Evolutionary conservation across 2,888 invertebrate genomes (phyloP).

Genomic region (Ceriagrion tenellum): DNA sequence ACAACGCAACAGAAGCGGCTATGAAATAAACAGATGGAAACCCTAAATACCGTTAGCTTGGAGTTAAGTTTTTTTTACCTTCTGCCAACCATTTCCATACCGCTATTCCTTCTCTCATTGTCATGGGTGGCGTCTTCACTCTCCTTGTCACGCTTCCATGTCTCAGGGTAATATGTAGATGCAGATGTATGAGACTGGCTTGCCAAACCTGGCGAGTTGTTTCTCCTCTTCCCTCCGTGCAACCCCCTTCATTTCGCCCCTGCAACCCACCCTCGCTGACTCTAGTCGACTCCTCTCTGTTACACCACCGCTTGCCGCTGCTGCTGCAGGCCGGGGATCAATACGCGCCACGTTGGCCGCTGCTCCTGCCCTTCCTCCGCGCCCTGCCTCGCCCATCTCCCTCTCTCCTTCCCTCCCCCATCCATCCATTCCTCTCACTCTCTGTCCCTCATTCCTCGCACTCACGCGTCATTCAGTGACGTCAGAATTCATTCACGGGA

Average conservation of each 20-base stretch:
- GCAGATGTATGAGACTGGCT: not conserved
- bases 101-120: no score
- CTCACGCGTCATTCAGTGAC: slow-evolving; percentile 52
- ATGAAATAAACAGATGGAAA: no score
- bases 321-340: slow-evolving; percentile 44
- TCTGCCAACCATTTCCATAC: no score
- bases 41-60: no score
- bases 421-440: not conserved
- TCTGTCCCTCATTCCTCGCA: not conserved
- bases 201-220: not conserved
- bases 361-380: not conserved
- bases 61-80: no score
- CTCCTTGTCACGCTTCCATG: no score
- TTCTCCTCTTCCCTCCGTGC: not conserved
- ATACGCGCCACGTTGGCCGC: slow-evolving; percentile 49
- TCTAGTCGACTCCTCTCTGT: not conserved
- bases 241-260: not conserved
- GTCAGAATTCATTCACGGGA: slow-evolving; percentile 65
- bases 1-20: no score
- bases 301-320: not conserved
- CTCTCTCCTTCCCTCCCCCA: not conserved
- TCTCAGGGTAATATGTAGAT: no score
- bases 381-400: not conserved
- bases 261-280: not conserved
- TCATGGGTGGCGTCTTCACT: no score